Evolutionary conservation across 30 jellyfish, hydroid and myxozoan species (phyloP), one percentile per base, ranked within the genome.

Genomic region (Mastigias papua): DNA sequence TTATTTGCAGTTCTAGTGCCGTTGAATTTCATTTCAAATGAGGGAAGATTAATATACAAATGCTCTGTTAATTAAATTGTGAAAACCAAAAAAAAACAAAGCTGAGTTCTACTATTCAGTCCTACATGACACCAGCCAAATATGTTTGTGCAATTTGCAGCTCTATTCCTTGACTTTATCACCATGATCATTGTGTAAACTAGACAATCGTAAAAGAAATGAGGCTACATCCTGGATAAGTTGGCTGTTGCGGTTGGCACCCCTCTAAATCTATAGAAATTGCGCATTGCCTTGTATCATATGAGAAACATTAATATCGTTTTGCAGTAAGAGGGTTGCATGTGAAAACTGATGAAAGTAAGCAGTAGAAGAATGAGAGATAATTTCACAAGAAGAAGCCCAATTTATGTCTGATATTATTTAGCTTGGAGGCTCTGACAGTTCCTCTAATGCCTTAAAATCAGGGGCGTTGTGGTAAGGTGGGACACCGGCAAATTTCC

Each of bases 91-190:
- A n/a, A 16, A n/a, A n/a, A n/a, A 20, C 29, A 58, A 58, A 16
- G 70, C 70, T 58, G 11, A 58, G 21, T 9, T 4, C 70, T 4
- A 58, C 21, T 4, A 58, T n/a, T n/a, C 70, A 58, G 25, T 27
- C 70, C 21, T 58, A 58, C 4, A 58, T 58, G 70, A 58, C 25
- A 58, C 70, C 29, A 58, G 70, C 25, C n/a, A 58, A 58, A 58
- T 20, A 4, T 58, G 21, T 58, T 58, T 58, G 70, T 58, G 16
- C 60, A 6, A n/a, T n/a, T n/a, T n/a, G n/a, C n/a, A n/a, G n/a
- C n/a, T n/a, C n/a, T 16, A 16, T 46, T 46, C 60, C 16, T 6
- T 46, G 60, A 46, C 60, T 6, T 46, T 46, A 6, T 46, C 16
- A 46, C 60, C 16, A 8, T 6, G 16, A 46, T 46, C 60, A 8